Base-by-base conservation (phyloP, 2,113 vertebrate species). In the Phrynosoma platyrhinos region DNA sequence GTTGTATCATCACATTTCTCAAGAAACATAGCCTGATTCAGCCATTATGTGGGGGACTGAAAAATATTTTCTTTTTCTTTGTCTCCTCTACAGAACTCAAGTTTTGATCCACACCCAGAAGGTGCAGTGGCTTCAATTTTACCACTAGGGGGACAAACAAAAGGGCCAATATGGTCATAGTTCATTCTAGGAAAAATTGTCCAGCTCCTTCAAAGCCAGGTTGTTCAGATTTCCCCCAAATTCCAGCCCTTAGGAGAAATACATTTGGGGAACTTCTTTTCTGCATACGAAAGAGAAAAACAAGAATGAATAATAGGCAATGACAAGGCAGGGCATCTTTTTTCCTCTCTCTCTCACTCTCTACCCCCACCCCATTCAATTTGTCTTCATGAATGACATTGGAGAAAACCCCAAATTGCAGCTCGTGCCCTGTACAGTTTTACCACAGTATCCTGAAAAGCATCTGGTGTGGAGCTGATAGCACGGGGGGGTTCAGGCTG, bases 371-470 rank as follows among this genome's bases (percentile, higher is more conserved):
- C 94, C 95, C 25, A 1, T 94, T 94, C 96, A 96, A 97, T 98
- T 97, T 98, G 97, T 98, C 98, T 98, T 97, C 91, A 0, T 95
- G 96, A 95, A 96, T 98, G 98, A 98, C 98, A 97, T 10, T 90
- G 95, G 96, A 98, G 96, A 97, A 98, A 97, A 96, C 98, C 98
- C 97, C 97, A 96, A 95, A 96, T 96, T 96, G 91, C 95, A 90
- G 89, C 94, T 96, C 94, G 95, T 92, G 93, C 96, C 94, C 94
- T 92, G 96, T 95, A 97, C 98, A 97, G 97, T 98, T 98, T 98
- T 97, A 98, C 98, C 98, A 98, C 98, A 98, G 98, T 98, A 98
- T 99, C 98, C 98, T 98, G 98, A 96, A 97, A 97, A 94, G 96
- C 96, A 96, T 98, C 98, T 98, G 98, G 96, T 52, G 95, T 95